A percentile compares a stretch with the other conserved stretches of the same genome.
Evolutionary conservation across 2,797 vertebrate species (phyloP).

Genomic region (Brotula barbata): DNA sequence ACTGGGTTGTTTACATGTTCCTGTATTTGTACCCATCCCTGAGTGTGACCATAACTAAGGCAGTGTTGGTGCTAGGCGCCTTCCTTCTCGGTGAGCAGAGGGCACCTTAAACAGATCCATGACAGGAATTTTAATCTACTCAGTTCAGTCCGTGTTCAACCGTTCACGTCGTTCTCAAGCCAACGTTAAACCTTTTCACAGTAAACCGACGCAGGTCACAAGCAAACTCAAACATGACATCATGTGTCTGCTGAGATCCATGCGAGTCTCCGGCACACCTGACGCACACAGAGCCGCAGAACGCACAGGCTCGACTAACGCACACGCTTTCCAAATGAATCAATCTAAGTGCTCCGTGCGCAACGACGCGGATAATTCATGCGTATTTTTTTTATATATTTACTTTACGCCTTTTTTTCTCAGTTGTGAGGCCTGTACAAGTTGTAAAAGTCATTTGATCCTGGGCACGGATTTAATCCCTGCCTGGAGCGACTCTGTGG

Average conservation of each 20-base stretch:
- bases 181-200: constrained; percentile 76
- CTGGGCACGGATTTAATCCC: constrained; percentile 23
- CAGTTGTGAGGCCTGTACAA: constrained; percentile 19
- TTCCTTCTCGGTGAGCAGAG: constrained; percentile 56
- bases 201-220: constrained; percentile 73
- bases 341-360: constrained; percentile 5
- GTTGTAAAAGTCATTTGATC: constrained; percentile 27
- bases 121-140: constrained; percentile 81
- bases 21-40: too few relatives aligned
- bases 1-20: too few relatives aligned
- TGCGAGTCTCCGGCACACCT: constrained; percentile 34
- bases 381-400: background rate
- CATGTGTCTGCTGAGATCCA: constrained; percentile 43
- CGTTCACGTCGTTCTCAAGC: constrained; percentile 72
- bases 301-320: too few relatives aligned
- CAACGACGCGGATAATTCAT: constrained; percentile 6
- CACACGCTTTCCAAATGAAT: too few relatives aligned
- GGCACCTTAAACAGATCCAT: constrained; percentile 72
- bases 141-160: constrained; percentile 59
- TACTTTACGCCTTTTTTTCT: constrained; percentile 12
- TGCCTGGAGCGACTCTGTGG: constrained; percentile 29
- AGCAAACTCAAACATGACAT: constrained; percentile 78
- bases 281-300: constrained; percentile 5
- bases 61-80: constrained; percentile 49
- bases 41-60: constrained; percentile 24